Evolutionary conservation across 2,888 invertebrate species (phyloP).

Genomic region (Cephus rjabovi): DNA sequence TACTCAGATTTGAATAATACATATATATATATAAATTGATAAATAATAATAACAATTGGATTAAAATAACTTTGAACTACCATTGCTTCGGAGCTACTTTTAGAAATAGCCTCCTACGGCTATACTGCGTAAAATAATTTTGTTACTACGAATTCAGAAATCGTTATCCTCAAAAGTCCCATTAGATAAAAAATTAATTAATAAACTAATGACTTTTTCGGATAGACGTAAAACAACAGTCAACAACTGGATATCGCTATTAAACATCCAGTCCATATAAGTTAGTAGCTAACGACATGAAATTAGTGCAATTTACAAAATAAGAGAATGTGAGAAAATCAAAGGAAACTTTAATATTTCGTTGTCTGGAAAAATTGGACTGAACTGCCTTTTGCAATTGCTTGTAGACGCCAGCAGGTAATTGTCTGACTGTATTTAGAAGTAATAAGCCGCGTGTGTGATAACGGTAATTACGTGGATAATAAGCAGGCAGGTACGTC

Average conservation of each 20-base stretch:
- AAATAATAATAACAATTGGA: too few species aligned
- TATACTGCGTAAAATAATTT: background rate
- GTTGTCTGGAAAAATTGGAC: background rate
- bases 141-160: background rate
- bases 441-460: slow-evolving; percentile 1
- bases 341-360: background rate
- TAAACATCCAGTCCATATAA: background rate
- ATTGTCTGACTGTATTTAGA: background rate
- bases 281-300: background rate
- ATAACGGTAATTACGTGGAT: slow-evolving; percentile 30
- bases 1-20: too few species aligned
- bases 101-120: background rate
- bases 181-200: background rate
- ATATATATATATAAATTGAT: too few species aligned
- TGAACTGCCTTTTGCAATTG: background rate
- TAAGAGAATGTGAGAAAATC: background rate
- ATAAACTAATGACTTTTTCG: background rate
- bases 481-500: slow-evolving; percentile 23
- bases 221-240: background rate
- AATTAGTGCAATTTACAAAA: background rate
- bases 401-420: background rate
- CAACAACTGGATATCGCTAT: background rate
- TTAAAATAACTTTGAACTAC: background rate
- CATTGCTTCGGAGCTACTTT: background rate
- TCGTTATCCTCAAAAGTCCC: background rate